phyloP scores from a whole-genome alignment of 2,888 invertebrate species.

The Tillus elongatus region DNA sequence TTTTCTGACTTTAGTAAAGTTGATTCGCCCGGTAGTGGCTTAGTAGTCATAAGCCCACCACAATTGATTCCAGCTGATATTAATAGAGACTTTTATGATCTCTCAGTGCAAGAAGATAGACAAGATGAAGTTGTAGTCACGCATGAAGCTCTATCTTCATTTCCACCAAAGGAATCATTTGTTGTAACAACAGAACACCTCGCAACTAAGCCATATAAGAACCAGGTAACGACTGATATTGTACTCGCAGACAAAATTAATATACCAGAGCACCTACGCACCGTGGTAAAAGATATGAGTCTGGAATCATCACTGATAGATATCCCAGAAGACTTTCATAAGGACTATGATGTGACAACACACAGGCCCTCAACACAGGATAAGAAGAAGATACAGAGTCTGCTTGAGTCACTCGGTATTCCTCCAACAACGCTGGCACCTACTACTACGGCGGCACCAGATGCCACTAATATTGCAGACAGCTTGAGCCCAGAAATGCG shows the following conservation, averaged over 20 bases:
- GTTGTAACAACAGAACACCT: not conserved
- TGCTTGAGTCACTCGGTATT: not conserved
- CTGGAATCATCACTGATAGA: not conserved
- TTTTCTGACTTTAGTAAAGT: too few relatives aligned
- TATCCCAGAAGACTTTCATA: not conserved
- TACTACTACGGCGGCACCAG: slow-evolving; percentile 25
- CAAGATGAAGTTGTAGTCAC: not conserved
- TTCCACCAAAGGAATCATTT: not conserved
- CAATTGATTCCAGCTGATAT: slow-evolving; percentile 13
- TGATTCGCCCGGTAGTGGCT: too few relatives aligned
- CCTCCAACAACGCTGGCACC: not conserved
- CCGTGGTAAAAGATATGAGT: slow-evolving; percentile 10
- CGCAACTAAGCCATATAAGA: slow-evolving; percentile 4
- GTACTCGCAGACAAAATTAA: slow-evolving; percentile 8
- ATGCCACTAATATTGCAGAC: slow-evolving; percentile 36
- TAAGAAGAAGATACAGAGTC: not conserved
- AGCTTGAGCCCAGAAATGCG: slow-evolving; percentile 40
- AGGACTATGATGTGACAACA: not conserved
- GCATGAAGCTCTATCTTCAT: not conserved
- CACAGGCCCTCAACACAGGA: not conserved
- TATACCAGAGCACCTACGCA: slow-evolving; percentile 7
- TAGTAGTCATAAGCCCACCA: slow-evolving; percentile 19
- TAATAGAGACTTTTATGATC: slow-evolving; percentile 9
- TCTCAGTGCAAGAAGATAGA: slow-evolving; percentile 1
- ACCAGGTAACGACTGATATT: slow-evolving; percentile 5